Base-by-base conservation (phyloP, 2,888 invertebrate species). In the Dusona sp. region DNA sequence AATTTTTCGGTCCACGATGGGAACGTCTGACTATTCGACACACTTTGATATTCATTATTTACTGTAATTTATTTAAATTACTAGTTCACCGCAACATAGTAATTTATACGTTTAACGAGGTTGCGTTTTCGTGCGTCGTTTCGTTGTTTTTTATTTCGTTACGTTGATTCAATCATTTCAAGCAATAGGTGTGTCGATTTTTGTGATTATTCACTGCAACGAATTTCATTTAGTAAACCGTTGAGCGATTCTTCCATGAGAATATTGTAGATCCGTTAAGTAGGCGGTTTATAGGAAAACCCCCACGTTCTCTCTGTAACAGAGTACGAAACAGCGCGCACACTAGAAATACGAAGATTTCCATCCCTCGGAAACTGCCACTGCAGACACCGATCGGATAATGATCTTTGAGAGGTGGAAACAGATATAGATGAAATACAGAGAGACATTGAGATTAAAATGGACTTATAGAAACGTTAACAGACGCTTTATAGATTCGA, bases 401-500 rank as follows among this genome's bases (percentile, higher is more conserved):
- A 78, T 78, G 29, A 68, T 78, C 51, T 68, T 36, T 33, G 72
- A 80, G 61, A 61, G 67, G 54, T 65, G 57, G 54, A 54, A 61
- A 65, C 73, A 79, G 78, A 65, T 65, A 29, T 16, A 13, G 29
- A n/a, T n/a, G 36, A 70, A 57, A 67, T 29, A 67, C 8, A 75
- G 64, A 68, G 51, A 74, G 45, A 73, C 68, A 70, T 54, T 33
- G 51, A 8, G 54, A 78, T 57, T 65, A 65, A 42, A 54, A 77
- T 54, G 45, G 54, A 54, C 51, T 78, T 73, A 75, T 61, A 64
- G 22, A 82, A 77, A 85, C 70, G 72, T 61, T 79, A 83, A 84
- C 77, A 67, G 84, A n/a, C 79, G 83, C 88, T 90, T 91, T 89
- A 89, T 88, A 88, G 88, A 91, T 91, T 91, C 87, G 79, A 80